These are phyloP conservation scores for Novumbra hubbsi DNA, from an alignment of 2,797 vertebrate genomes.

Conservation along the genomic window DNA sequence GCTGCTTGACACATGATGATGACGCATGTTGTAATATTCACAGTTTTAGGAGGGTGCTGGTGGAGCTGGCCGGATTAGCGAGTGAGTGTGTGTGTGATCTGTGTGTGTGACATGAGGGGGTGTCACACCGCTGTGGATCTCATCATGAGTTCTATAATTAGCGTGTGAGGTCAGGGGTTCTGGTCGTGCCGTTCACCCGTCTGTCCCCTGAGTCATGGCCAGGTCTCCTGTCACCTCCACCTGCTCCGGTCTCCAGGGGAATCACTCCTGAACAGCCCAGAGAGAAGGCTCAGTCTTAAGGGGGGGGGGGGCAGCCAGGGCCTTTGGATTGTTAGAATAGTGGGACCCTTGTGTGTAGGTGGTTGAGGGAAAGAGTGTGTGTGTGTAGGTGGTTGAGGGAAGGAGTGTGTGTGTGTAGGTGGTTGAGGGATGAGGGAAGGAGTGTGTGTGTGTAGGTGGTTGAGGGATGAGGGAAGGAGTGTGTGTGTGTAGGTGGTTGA, in stretches of 20 bases:
- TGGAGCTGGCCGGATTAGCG: background rate
- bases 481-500: too few relatives aligned
- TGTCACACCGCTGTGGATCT: constrained; percentile 33
- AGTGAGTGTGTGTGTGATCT: constrained; percentile 25
- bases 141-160: constrained; percentile 54
- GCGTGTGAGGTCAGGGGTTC: constrained; percentile 52
- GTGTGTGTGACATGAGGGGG: background rate
- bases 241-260: constrained; percentile 66
- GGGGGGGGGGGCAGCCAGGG: constrained; percentile 38
- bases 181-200: constrained; percentile 69
- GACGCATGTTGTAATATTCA: constrained; percentile 42
- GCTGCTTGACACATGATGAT: constrained; percentile 44
- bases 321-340: constrained; percentile 57
- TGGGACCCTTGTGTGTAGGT: constrained; percentile 38
- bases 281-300: constrained; percentile 47
- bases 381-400: too few relatives aligned
- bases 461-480: too few relatives aligned
- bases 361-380: too few relatives aligned
- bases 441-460: too few relatives aligned
- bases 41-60: constrained; percentile 24
- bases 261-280: constrained; percentile 56
- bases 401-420: too few relatives aligned
- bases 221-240: constrained; percentile 71
- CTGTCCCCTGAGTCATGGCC: constrained; percentile 66
- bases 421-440: too few relatives aligned